Evolutionary conservation across 2,113 vertebrate genomes (phyloP).

Genomic region (Pomatorhinus ruficollis): DNA sequence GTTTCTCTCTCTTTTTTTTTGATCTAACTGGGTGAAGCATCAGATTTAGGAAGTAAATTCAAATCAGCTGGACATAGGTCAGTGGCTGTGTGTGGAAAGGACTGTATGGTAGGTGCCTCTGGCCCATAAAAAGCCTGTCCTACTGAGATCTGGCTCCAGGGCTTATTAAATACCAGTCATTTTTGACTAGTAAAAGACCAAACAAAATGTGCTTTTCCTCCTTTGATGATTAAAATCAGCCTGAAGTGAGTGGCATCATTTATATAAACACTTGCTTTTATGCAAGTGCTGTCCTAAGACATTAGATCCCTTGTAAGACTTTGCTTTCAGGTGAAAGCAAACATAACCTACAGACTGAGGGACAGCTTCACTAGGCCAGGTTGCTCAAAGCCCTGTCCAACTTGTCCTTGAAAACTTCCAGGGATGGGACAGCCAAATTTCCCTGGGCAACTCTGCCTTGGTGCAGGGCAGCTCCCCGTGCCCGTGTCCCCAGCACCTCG

Average conservation of each 20-base stretch:
- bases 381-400: not conserved
- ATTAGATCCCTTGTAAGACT: slow-evolving; percentile 18
- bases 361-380: not conserved
- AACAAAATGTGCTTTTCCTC: slow-evolving; percentile 71
- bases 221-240: slow-evolving; percentile 59
- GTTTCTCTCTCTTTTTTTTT: slow-evolving; percentile 3
- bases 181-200: slow-evolving; percentile 73
- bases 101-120: not conserved
- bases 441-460: not conserved
- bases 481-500: not conserved
- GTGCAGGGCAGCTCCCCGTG: not conserved
- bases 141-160: slow-evolving; percentile 74
- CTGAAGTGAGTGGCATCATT: slow-evolving; percentile 48
- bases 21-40: slow-evolving; percentile 6
- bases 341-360: not conserved
- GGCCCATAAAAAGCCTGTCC: slow-evolving; percentile 55
- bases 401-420: not conserved
- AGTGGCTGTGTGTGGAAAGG: slow-evolving; percentile 1
- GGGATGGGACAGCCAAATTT: not conserved
- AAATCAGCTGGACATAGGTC: slow-evolving; percentile 52
- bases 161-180: slow-evolving; percentile 71
- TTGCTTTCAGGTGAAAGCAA: slow-evolving; percentile 3
- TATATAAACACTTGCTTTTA: slow-evolving; percentile 62
- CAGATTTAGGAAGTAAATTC: slow-evolving; percentile 55
- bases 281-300: slow-evolving; percentile 45